Evolutionary conservation across 1,140 invertebrate genomes (phyloP).

Genomic region (Papilio aristodemus): DNA sequence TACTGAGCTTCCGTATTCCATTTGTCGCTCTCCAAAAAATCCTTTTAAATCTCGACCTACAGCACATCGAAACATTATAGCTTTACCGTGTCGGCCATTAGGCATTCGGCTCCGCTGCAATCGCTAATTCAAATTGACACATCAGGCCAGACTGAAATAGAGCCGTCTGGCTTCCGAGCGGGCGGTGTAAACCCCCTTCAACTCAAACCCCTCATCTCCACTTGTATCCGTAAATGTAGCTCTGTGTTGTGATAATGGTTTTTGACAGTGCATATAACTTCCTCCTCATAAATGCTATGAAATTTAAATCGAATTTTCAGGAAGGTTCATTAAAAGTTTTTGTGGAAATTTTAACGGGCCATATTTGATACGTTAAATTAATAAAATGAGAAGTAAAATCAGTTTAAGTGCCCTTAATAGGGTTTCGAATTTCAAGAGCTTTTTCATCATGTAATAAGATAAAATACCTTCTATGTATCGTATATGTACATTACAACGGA

Average conservation of each 20-base stretch:
- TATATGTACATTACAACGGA: not conserved
- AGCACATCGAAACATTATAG: conserved; percentile 36
- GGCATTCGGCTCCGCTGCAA: conserved; percentile 56
- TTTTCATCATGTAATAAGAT: conserved; percentile 6
- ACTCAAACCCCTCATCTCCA: conserved; percentile 41
- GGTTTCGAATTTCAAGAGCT: conserved; percentile 1
- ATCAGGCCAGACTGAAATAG: conserved; percentile 77
- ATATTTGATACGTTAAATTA: conserved; percentile 21
- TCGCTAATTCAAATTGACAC: conserved; percentile 76
- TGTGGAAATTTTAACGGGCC: conserved; percentile 23
- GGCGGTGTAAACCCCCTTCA: conserved; percentile 43
- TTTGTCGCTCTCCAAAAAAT: not conserved
- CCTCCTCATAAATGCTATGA: conserved; percentile 47
- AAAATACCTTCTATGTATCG: not conserved
- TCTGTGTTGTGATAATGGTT: conserved; percentile 61
- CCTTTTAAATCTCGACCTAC: conserved; percentile 36
- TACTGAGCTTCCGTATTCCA: not conserved
- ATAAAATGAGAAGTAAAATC: not conserved
- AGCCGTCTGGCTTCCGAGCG: conserved; percentile 54
- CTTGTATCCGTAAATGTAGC: conserved; percentile 46
- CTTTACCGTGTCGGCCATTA: conserved; percentile 39
- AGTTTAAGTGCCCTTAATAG: not conserved
- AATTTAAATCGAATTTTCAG: conserved; percentile 42
- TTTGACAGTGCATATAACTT: conserved; percentile 57
- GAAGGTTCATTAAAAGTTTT: conserved; percentile 38